These are phyloP conservation scores for Amblyopsis rosae DNA, from an alignment of 2,113 vertebrate genomes.

Conservation along the genomic window DNA sequence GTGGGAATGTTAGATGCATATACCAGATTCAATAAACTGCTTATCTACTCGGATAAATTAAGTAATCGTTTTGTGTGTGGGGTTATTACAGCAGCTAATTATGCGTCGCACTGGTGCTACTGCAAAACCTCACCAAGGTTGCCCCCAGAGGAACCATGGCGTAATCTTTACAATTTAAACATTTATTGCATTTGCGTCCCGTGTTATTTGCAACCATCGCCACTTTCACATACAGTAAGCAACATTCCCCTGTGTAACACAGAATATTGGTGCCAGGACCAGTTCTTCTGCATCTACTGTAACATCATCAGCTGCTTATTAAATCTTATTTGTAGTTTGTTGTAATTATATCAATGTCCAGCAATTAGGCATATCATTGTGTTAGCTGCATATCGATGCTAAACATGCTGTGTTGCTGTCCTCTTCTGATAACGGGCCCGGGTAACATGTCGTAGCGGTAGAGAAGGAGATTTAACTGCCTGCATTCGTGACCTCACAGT, in stretches of 20 bases:
- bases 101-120: background rate
- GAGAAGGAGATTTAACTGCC: slow-evolving; percentile 62
- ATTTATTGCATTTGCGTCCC: slow-evolving; percentile 39
- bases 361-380: background rate
- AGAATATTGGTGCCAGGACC: background rate
- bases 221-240: slow-evolving; percentile 9
- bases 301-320: slow-evolving; percentile 23
- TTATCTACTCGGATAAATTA: slow-evolving; percentile 51
- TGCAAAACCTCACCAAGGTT: slow-evolving; percentile 29
- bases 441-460: slow-evolving; percentile 36
- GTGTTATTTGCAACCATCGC: slow-evolving; percentile 24
- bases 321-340: slow-evolving; percentile 6
- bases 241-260: too few species aligned
- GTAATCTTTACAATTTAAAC: background rate
- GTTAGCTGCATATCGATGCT: slow-evolving; percentile 5
- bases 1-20: slow-evolving; percentile 54
- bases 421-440: slow-evolving; percentile 47
- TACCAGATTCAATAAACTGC: slow-evolving; percentile 35
- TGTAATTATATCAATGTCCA: background rate
- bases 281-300: slow-evolving; percentile 12
- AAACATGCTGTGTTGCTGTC: slow-evolving; percentile 30
- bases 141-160: too few species aligned
- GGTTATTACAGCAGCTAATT: slow-evolving; percentile 58
- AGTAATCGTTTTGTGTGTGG: slow-evolving; percentile 47
- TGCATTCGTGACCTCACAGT: slow-evolving; percentile 67